Conservation (phyloP, 2,113 vertebrate species). For the Oceanites oceanicus region DNA sequence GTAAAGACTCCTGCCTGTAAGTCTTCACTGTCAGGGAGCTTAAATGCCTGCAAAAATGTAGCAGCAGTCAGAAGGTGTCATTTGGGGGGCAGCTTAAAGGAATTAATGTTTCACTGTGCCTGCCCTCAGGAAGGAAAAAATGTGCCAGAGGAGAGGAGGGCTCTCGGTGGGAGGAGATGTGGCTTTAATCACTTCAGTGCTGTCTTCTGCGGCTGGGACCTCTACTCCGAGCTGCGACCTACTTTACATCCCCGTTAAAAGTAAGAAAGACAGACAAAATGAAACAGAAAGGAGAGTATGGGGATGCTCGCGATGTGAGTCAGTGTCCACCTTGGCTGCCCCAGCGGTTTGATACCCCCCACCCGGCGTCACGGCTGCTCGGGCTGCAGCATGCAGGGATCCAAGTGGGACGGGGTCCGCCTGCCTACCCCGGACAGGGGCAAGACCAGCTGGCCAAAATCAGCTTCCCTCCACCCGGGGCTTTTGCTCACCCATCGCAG, state of each 20-base stretch:
- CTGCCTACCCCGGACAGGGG: not conserved
- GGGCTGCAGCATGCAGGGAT: not conserved
- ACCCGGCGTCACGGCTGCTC: rapidly evolving
- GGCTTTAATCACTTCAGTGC: not conserved
- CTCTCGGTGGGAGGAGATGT: not conserved
- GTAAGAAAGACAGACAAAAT: not conserved
- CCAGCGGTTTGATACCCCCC: not conserved
- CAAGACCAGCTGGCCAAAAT: not conserved
- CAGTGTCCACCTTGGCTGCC: not conserved
- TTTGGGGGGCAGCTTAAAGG: not conserved
- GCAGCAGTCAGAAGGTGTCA: not conserved
- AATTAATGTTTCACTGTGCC: not conserved
- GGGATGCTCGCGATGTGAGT: not conserved
- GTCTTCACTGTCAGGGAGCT: constrained; percentile 40
- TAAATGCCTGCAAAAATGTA: not conserved
- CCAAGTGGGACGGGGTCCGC: not conserved
- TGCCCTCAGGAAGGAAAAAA: not conserved
- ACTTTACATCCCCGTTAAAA: not conserved
- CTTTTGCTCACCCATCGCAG: not conserved
- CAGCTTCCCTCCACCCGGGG: not conserved
- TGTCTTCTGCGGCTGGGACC: not conserved
- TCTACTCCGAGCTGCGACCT: not conserved
- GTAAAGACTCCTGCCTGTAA: constrained; percentile 41
- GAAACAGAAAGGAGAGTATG: not conserved
- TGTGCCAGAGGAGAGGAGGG: not conserved